Evolutionary conservation across 2,797 vertebrate genomes (phyloP).

Genomic region (Syncerus caffer): DNA sequence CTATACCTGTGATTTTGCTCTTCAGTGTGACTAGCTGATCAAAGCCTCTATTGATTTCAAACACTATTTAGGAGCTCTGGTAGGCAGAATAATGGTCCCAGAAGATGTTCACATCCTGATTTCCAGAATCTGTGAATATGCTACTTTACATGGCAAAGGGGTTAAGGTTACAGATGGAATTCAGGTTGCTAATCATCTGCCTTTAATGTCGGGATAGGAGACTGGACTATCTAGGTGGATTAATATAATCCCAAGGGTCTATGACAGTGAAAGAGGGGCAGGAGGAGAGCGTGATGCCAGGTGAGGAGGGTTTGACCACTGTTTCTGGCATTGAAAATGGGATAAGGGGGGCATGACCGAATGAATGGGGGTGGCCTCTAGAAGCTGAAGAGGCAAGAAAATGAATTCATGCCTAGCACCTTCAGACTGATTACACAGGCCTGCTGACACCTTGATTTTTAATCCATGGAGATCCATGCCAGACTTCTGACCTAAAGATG

Average conservation of each 20-base stretch:
- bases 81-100: not conserved
- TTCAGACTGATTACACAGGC: not conserved
- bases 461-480: not conserved
- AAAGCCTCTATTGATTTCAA: not conserved
- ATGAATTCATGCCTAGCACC: too few relatives aligned
- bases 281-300: not conserved
- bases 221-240: not conserved
- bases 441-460: not conserved
- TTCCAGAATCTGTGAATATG: not conserved
- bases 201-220: not conserved
- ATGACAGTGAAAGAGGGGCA: not conserved
- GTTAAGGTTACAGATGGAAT: not conserved
- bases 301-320: not conserved
- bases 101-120: not conserved
- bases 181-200: not conserved
- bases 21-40: not conserved
- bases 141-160: not conserved
- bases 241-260: not conserved
- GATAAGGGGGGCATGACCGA: not conserved
- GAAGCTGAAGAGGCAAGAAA: not conserved
- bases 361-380: not conserved
- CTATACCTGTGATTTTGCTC: not conserved
- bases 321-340: not conserved
- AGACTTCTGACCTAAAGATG: not conserved
- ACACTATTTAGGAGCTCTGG: not conserved